These are phyloP conservation scores for Ctenoplectra terminalis DNA, from an alignment of 1,140 invertebrate species.

Conservation along the genomic window DNA sequence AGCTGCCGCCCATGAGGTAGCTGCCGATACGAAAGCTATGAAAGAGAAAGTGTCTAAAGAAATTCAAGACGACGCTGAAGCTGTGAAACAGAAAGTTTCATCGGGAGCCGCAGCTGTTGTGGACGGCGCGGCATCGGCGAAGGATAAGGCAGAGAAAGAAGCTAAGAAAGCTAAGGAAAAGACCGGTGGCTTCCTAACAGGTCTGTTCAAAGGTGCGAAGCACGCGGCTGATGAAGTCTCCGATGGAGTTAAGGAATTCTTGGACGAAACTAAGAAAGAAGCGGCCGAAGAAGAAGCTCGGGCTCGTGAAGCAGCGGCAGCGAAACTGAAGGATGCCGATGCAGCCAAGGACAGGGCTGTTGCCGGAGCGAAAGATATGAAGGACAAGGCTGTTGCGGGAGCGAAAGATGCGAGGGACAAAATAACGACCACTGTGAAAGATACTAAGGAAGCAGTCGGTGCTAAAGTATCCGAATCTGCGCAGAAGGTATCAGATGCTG, in stretches of 20 bases:
- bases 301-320: conserved; percentile 35
- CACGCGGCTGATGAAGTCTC: conserved; percentile 73
- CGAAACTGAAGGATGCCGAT: conserved; percentile 24
- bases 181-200: conserved; percentile 54
- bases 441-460: conserved; percentile 59
- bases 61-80: background rate
- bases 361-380: conserved; percentile 10
- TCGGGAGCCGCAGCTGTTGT: background rate
- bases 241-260: conserved; percentile 73
- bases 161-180: conserved; percentile 63
- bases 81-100: conserved; percentile 7
- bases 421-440: conserved; percentile 38
- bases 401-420: conserved; percentile 48
- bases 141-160: conserved; percentile 47
- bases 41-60: conserved; percentile 46
- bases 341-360: background rate
- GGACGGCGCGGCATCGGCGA: conserved; percentile 8
- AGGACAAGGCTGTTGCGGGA: conserved; percentile 25
- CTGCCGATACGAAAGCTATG: conserved; percentile 29
- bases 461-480: background rate
- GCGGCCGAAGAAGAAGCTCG: conserved; percentile 64
- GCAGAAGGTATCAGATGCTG: background rate
- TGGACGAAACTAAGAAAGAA: conserved; percentile 71
- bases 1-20: conserved; percentile 4
- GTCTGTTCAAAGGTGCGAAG: conserved; percentile 65